A percentile compares a stretch with the other conserved stretches of the same genome.
phyloP scores from a whole-genome alignment of 1,140 invertebrate species.

The Temnothorax curvispinosus region DNA sequence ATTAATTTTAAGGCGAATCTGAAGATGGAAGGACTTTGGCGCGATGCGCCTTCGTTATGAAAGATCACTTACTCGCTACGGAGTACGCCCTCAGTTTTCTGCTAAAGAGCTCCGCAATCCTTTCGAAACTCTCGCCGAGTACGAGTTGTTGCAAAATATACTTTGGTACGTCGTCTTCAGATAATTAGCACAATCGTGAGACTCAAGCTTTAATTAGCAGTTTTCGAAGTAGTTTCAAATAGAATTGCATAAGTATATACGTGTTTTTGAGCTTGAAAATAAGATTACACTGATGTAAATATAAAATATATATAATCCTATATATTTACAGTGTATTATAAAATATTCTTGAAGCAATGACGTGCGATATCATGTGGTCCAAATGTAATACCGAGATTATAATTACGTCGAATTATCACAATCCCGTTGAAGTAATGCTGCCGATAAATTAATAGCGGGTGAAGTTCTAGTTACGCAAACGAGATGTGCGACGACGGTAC shows the following conservation, averaged over 20 bases:
- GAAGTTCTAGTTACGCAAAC: slow-evolving; percentile 64
- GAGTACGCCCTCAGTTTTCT: slow-evolving; percentile 52
- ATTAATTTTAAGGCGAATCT: slow-evolving; percentile 82
- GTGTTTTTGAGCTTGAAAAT: background rate
- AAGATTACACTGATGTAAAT: background rate
- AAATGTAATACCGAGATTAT: slow-evolving; percentile 12
- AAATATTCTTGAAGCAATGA: background rate
- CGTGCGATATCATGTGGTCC: background rate
- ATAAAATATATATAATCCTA: background rate
- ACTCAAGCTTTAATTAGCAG: slow-evolving; percentile 28
- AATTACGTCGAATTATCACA: slow-evolving; percentile 42
- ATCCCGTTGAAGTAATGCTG: slow-evolving; percentile 57
- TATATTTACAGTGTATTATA: background rate
- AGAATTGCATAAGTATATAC: background rate
- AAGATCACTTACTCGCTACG: slow-evolving; percentile 64
- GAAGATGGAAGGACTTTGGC: slow-evolving; percentile 70
- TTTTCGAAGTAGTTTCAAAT: background rate
- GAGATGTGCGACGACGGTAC: slow-evolving; percentile 74
- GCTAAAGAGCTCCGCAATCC: slow-evolving; percentile 23
- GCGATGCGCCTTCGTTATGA: slow-evolving; percentile 65
- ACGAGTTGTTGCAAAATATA: slow-evolving; percentile 14
- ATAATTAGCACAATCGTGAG: slow-evolving; percentile 36
- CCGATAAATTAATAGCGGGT: slow-evolving; percentile 64
- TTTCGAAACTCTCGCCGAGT: slow-evolving; percentile 8
- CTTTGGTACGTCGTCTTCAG: slow-evolving; percentile 8